Evolutionary conservation across 2,113 vertebrate species (phyloP).

Genomic region (Nothocercus nigrocapillus): DNA sequence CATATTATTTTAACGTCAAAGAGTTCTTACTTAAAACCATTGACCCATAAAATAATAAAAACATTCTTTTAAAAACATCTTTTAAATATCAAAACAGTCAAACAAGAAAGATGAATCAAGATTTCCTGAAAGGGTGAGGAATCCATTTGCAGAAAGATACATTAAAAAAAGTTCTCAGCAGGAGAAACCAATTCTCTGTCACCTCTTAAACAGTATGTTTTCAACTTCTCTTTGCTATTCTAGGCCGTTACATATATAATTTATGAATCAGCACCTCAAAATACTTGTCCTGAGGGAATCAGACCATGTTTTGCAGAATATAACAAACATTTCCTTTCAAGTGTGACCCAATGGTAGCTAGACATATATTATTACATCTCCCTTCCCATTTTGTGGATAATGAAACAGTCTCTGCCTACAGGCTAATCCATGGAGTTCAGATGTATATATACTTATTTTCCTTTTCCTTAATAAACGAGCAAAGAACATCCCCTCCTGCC

Average conservation of each 20-base stretch:
- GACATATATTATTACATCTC: accelerated
- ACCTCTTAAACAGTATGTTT: background rate
- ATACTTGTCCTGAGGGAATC: background rate
- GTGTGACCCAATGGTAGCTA: background rate
- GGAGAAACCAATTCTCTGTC: background rate
- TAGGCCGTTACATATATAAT: background rate
- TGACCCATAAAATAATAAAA: background rate
- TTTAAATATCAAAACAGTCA: accelerated
- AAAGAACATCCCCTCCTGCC: background rate
- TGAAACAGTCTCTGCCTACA: background rate
- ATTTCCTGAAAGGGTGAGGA: background rate
- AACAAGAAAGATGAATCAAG: background rate
- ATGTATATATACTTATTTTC: background rate
- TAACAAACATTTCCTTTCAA: background rate
- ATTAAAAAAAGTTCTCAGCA: background rate
- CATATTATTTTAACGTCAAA: background rate
- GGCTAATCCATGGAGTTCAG: background rate
- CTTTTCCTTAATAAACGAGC: background rate
- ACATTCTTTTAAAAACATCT: accelerated
- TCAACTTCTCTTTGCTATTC: background rate
- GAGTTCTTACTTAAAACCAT: background rate
- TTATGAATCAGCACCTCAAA: background rate
- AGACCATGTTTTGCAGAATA: background rate
- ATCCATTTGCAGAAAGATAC: background rate
- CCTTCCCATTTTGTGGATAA: background rate